phyloP scores from a whole-genome alignment of 2,797 vertebrate species.

The Lemur catta region DNA sequence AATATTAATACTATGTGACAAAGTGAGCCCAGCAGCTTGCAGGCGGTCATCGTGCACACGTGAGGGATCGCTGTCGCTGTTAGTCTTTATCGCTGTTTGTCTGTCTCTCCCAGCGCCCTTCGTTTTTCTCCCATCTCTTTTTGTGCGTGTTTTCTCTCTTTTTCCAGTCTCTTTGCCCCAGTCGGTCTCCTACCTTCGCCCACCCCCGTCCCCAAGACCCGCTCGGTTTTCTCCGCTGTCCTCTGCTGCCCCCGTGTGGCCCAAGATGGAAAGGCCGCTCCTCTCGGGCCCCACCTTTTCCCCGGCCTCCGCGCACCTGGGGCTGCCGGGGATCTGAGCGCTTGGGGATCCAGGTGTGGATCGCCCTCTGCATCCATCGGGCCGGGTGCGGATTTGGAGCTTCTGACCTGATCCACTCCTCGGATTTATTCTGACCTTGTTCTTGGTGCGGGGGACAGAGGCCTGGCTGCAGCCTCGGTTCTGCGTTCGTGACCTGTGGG shows the following conservation, averaged over 20 bases:
- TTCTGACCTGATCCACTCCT: neutral
- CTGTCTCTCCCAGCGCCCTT: neutral
- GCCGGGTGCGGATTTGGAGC: neutral
- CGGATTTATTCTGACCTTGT: neutral
- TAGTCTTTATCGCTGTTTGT: fast-evolving
- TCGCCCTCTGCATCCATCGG: neutral
- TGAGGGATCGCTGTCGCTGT: neutral
- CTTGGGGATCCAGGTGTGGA: fast-evolving
- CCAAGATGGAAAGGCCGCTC: neutral
- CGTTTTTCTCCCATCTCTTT: neutral
- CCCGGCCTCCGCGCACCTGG: fast-evolving
- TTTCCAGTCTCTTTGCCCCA: neutral
- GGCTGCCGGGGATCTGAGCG: neutral
- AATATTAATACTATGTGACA: fast-evolving
- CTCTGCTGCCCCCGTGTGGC: constrained; percentile 69
- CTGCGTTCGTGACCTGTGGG: neutral
- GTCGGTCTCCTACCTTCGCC: neutral
- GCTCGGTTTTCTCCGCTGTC: constrained; percentile 37
- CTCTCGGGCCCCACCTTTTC: fast-evolving
- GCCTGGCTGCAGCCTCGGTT: neutral
- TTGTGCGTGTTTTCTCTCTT: too few species aligned
- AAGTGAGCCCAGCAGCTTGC: neutral
- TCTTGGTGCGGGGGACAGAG: neutral
- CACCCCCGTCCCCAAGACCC: neutral
- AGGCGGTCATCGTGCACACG: neutral